Percentiles rank a stretch among this genome's conserved stretches.
phyloP scores from a whole-genome alignment of 2,888 invertebrate genomes.

The Aspidapion aeneum region DNA sequence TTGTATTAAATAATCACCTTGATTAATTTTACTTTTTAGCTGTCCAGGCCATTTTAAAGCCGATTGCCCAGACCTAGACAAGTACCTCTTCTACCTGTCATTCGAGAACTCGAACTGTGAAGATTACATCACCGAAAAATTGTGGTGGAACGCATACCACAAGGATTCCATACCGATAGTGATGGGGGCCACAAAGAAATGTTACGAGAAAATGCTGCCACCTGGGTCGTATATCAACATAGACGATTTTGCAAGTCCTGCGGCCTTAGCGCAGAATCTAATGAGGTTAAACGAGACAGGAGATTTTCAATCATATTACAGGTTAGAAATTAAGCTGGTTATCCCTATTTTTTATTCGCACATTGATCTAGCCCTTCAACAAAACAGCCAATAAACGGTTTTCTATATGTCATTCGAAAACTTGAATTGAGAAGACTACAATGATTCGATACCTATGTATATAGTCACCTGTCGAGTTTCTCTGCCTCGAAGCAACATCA shows the following conservation, averaged over 20 bases:
- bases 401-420: too few relatives aligned
- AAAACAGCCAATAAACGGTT: too few relatives aligned
- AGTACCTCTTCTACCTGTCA: constrained; percentile 66
- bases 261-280: constrained; percentile 54
- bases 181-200: constrained; percentile 53
- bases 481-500: too few relatives aligned
- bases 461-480: too few relatives aligned
- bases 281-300: constrained; percentile 47
- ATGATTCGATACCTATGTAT: too few relatives aligned
- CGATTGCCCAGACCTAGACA: constrained; percentile 55
- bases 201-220: constrained; percentile 55
- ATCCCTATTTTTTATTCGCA: too few relatives aligned
- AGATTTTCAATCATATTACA: constrained; percentile 46
- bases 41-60: constrained; percentile 61
- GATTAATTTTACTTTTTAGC: too few relatives aligned
- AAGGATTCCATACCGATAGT: constrained; percentile 64
- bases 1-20: too few relatives aligned
- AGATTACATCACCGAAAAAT: constrained; percentile 69
- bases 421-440: too few relatives aligned
- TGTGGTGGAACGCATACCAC: constrained; percentile 61
- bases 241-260: constrained; percentile 52
- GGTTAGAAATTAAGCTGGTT: constrained; percentile 47
- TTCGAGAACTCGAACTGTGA: constrained; percentile 68
- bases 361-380: too few relatives aligned
- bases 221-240: constrained; percentile 61